Conservation (phyloP, 2,797 vertebrate species). For the Hypotaenidia okinawae region DNA sequence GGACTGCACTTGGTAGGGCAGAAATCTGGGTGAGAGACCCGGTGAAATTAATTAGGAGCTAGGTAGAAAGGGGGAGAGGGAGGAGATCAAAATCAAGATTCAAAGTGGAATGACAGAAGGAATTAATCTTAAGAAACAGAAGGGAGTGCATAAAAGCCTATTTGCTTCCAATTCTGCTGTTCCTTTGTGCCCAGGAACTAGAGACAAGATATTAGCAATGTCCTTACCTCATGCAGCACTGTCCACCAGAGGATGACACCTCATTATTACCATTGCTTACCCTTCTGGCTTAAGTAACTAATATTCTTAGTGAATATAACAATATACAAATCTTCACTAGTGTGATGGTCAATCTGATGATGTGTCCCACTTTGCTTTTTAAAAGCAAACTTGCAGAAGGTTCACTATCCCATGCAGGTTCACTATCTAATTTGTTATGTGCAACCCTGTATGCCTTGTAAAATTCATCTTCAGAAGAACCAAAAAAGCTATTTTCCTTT, state of each 20-base stretch:
- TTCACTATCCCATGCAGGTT: background rate
- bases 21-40: background rate
- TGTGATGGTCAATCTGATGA: background rate
- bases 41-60: background rate
- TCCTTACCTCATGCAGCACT: background rate
- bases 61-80: background rate
- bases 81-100: background rate
- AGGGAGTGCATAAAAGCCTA: background rate
- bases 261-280: background rate
- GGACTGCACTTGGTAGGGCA: background rate
- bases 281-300: background rate
- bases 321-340: background rate
- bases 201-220: background rate
- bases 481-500: background rate
- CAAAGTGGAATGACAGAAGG: background rate
- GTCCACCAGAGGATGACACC: background rate
- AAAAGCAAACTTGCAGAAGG: background rate
- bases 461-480: background rate
- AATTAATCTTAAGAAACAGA: background rate
- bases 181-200: background rate
- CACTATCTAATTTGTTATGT: background rate
- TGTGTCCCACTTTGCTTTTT: background rate
- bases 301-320: background rate
- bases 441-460: background rate
- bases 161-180: background rate